phyloP scores from a whole-genome alignment of 2,888 invertebrate species.

The Piscicola geometra region DNA sequence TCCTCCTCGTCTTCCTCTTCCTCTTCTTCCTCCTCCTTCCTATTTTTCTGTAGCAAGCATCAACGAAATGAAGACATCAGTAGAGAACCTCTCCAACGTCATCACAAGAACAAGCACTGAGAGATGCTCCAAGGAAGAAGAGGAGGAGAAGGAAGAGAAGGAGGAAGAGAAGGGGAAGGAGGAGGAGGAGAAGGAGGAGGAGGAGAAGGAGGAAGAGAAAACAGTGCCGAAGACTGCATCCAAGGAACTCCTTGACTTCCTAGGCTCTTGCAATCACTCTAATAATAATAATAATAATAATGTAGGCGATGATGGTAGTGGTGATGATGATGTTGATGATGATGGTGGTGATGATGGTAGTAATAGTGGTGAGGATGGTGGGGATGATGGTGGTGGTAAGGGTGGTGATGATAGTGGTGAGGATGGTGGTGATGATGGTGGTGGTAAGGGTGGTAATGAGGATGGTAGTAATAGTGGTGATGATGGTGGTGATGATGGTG shows the following conservation, averaged over 20 bases:
- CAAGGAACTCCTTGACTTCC: neutral
- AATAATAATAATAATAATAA: neutral
- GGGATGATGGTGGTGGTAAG: neutral
- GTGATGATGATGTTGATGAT: neutral
- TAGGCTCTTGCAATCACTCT: neutral
- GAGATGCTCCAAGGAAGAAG: neutral
- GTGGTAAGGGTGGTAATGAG: neutral
- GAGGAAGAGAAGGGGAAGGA: neutral
- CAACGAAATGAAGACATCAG: neutral
- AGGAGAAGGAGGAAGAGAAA: neutral
- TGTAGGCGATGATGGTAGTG: neutral
- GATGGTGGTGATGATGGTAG: constrained; percentile 1
- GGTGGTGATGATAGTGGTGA: neutral
- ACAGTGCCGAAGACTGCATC: neutral
- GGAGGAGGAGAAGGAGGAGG: neutral
- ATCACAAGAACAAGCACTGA: neutral
- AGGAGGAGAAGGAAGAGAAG: neutral
- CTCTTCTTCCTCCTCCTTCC: neutral
- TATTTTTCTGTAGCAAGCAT: neutral
- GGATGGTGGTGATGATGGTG: neutral
- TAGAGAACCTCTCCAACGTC: neutral
- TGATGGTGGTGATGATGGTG: neutral
- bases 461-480: neutral
- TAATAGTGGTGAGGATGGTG: neutral
- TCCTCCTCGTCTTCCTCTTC: no score